Evolutionary conservation across 1,140 invertebrate species (phyloP).

Genomic region (Heliothis subflexa): DNA sequence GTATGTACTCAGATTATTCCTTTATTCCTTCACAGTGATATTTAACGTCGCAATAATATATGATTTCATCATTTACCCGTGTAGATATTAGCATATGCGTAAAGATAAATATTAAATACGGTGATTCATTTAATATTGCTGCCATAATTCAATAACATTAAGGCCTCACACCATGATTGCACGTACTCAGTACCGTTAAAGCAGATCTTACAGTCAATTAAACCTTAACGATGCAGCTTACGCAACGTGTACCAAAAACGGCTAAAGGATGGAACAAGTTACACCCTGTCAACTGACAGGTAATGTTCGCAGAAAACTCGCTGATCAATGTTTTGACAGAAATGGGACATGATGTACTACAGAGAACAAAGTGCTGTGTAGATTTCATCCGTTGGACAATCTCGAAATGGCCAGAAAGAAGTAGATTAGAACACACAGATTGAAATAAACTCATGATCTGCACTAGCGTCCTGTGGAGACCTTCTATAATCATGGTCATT

Average conservation of each 20-base stretch:
- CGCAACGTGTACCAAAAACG: conserved; percentile 43
- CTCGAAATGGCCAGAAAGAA: too few relatives aligned
- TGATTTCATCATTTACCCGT: conserved; percentile 35
- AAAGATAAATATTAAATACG: conserved; percentile 31
- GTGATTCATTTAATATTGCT: conserved; percentile 12
- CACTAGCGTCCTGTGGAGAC: too few relatives aligned
- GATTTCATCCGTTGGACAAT: too few relatives aligned
- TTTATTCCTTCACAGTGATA: neutral
- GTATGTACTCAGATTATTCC: neutral
- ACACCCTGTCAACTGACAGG: neutral
- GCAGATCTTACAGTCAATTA: conserved; percentile 43
- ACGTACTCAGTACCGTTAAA: conserved; percentile 39
- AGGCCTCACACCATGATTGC: conserved; percentile 26
- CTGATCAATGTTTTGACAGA: neutral
- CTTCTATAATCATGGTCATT: too few relatives aligned
- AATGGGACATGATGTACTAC: neutral
- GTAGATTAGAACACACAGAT: too few relatives aligned
- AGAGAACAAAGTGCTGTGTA: too few relatives aligned
- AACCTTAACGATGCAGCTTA: conserved; percentile 46
- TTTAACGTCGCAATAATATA: conserved; percentile 15
- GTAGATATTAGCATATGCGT: conserved; percentile 16
- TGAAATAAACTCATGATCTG: too few relatives aligned
- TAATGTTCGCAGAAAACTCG: neutral
- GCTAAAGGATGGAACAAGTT: conserved; percentile 42
- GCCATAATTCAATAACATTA: conserved; percentile 23